Evolutionary conservation across 2,888 invertebrate genomes (phyloP).

Genomic region (Cataglyphis altisquamis): DNA sequence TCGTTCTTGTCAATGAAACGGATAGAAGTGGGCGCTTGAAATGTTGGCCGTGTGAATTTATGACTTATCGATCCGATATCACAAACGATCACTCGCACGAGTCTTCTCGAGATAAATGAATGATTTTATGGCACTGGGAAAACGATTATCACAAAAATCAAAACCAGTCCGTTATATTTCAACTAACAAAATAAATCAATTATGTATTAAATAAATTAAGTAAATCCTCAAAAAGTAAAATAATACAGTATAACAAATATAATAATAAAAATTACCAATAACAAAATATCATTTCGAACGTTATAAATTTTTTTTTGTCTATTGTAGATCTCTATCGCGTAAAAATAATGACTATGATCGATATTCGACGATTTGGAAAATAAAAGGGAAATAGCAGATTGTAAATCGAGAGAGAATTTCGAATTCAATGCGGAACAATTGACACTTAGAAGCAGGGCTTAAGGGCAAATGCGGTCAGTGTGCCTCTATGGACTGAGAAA

Average conservation of each 20-base stretch:
- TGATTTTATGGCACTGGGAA: background rate
- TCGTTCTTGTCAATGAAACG: conserved; percentile 56
- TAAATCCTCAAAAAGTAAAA: background rate
- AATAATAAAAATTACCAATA: background rate
- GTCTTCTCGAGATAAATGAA: conserved; percentile 12
- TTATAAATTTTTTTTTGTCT: background rate
- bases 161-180: background rate
- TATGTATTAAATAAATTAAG: background rate
- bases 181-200: background rate
- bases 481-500: conserved; percentile 81
- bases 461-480: conserved; percentile 85
- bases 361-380: background rate
- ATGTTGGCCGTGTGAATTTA: conserved; percentile 29
- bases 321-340: too few relatives aligned
- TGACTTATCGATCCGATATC: conserved; percentile 33
- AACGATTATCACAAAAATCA: background rate
- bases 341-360: background rate
- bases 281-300: background rate
- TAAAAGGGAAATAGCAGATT: background rate
- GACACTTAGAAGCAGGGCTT: conserved; percentile 72
- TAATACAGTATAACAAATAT: background rate
- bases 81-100: conserved; percentile 22
- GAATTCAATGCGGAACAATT: conserved; percentile 66
- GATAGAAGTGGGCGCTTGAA: conserved; percentile 37
- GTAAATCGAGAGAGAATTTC: conserved; percentile 2